Conservation (phyloP, 2,888 invertebrate species). For the Volucella bombylans region DNA sequence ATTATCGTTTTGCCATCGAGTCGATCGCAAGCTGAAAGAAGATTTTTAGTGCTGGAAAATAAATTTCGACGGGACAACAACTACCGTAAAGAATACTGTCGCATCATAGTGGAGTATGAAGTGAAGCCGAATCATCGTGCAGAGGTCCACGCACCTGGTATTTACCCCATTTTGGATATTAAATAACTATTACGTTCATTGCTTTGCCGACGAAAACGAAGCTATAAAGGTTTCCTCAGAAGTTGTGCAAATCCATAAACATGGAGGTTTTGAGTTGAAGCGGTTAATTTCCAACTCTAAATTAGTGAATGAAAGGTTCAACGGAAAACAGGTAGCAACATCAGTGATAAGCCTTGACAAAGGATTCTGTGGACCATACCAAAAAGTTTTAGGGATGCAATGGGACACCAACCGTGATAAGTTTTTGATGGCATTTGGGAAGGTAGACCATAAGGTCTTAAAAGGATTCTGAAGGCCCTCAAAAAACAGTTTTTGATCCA, state of each 20-base stretch:
- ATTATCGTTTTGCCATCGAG: too few species aligned
- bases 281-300: too few species aligned
- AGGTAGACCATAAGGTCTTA: conserved; percentile 24
- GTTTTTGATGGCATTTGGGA: conserved; percentile 51
- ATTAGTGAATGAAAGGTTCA: not conserved
- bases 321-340: too few species aligned
- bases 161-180: conserved; percentile 25
- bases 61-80: not conserved
- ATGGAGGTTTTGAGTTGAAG: too few species aligned
- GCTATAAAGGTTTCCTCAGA: too few species aligned
- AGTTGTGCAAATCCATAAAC: too few species aligned
- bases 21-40: too few species aligned
- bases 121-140: too few species aligned
- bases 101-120: not conserved
- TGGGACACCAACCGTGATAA: conserved; percentile 66
- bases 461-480: conserved; percentile 49
- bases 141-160: not conserved
- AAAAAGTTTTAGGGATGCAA: conserved; percentile 70
- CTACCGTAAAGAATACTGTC: not conserved
- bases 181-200: too few species aligned
- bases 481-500: conserved; percentile 48
- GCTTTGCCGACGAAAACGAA: too few species aligned
- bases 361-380: not conserved
- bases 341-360: conserved; percentile 5
- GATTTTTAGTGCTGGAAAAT: not conserved